Percentiles rank a stretch among this genome's conserved stretches.
phyloP scores from a whole-genome alignment of 2,888 invertebrate genomes.

The Lithophane semibrunnea region DNA sequence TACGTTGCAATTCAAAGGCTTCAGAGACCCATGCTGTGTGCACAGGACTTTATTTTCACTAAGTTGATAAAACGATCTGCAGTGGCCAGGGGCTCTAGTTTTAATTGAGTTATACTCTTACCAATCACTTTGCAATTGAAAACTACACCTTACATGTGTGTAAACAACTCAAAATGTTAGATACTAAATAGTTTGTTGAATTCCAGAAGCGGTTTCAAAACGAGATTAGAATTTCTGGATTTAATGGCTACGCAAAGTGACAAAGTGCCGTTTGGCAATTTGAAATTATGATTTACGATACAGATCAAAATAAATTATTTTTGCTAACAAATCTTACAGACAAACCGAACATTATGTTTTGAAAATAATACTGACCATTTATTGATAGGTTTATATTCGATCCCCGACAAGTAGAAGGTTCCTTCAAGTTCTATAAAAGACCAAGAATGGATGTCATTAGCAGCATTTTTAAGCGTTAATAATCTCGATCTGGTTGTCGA shows the following conservation, averaged over 20 bases:
- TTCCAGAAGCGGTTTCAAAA: not conserved
- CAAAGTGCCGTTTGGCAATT: too few relatives aligned
- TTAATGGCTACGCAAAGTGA: not conserved
- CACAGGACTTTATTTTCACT: slow-evolving; percentile 32
- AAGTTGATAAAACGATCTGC: slow-evolving; percentile 25
- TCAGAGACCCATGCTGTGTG: not conserved
- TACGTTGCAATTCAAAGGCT: not conserved
- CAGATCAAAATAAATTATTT: not conserved
- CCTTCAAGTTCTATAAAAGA: not conserved
- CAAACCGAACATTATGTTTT: not conserved
- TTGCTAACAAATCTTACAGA: too few relatives aligned
- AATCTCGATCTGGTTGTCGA: not conserved
- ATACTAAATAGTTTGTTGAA: not conserved
- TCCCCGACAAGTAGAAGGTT: not conserved
- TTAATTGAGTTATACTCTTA: slow-evolving; percentile 69
- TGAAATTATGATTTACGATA: not conserved
- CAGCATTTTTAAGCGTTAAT: not conserved
- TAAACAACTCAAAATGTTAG: slow-evolving; percentile 8
- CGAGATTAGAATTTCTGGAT: not conserved
- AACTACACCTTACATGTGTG: not conserved
- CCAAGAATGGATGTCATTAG: not conserved
- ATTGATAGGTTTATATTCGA: not conserved
- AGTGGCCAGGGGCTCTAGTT: slow-evolving; percentile 42
- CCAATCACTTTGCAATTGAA: slow-evolving; percentile 44
- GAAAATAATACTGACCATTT: too few relatives aligned